Percentiles rank a stretch among this genome's conserved stretches.
Conservation (phyloP, 2,888 invertebrate genomes). For the Onchidella celtica region DNA sequence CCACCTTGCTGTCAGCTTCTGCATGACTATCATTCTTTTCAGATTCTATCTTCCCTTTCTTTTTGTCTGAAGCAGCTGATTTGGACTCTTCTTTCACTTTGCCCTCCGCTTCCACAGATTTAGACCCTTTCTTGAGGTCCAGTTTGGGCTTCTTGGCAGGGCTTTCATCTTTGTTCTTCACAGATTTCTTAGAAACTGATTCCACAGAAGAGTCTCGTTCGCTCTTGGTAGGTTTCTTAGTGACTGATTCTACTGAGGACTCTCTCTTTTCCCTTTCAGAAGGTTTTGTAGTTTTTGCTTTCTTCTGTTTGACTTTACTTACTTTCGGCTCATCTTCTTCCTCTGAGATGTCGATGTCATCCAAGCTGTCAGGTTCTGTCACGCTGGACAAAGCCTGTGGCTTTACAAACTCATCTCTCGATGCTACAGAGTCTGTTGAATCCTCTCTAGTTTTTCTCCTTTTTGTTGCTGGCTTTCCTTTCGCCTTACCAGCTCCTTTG, state of each 20-base stretch:
- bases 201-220: conserved; percentile 38
- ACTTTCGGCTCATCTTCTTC: conserved; percentile 53
- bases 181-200: conserved; percentile 32
- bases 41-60: background rate
- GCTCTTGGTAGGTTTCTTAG: conserved; percentile 35
- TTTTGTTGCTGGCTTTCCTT: conserved; percentile 51
- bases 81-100: conserved; percentile 7
- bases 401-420: conserved; percentile 48
- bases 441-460: conserved; percentile 54
- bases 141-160: conserved; percentile 47
- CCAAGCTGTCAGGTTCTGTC: conserved; percentile 55
- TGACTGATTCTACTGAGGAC: conserved; percentile 47
- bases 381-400: conserved; percentile 42
- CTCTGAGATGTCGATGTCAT: conserved; percentile 54
- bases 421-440: conserved; percentile 42
- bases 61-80: background rate
- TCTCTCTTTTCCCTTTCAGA: conserved; percentile 46
- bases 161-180: conserved; percentile 45
- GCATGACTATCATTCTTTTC: background rate
- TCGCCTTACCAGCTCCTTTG: conserved; percentile 26
- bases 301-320: conserved; percentile 56
- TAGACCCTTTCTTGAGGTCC: conserved; percentile 42
- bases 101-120: conserved; percentile 20
- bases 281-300: conserved; percentile 46
- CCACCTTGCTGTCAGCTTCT: conserved; percentile 2